Evolutionary conservation across 1,140 invertebrate species (phyloP).

Genomic region (Bombyx mori): DNA sequence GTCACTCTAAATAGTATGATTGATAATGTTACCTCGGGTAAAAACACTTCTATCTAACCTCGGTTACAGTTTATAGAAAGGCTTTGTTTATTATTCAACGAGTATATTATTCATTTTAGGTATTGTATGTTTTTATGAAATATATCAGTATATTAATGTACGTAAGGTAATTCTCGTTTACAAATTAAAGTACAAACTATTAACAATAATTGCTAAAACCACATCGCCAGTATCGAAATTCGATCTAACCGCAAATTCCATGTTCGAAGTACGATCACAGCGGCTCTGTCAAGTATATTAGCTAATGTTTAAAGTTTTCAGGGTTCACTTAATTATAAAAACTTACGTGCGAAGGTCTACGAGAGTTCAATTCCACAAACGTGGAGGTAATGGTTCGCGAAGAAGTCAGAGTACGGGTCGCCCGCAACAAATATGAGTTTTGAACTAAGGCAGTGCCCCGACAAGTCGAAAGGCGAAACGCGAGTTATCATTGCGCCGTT

Average conservation of each 20-base stretch:
- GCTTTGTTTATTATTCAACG: no score
- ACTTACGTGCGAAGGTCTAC: conserved; percentile 22
- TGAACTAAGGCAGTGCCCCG: conserved; percentile 21
- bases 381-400: conserved; percentile 33
- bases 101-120: no score
- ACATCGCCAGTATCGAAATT: no score
- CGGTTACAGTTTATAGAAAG: no score
- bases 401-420: conserved; percentile 16
- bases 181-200: no score
- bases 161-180: no score
- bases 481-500: conserved; percentile 12
- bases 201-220: no score
- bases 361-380: conserved; percentile 24
- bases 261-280: no score
- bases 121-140: no score
- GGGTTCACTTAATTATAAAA: conserved; percentile 40
- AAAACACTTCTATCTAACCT: conserved; percentile 42
- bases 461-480: conserved; percentile 10
- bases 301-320: conserved; percentile 44
- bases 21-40: conserved; percentile 53
- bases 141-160: no score
- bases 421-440: conserved; percentile 20
- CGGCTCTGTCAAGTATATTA: conserved; percentile 20
- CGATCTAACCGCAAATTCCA: no score
- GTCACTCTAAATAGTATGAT: conserved; percentile 61